Base-by-base conservation (phyloP, 2,113 vertebrate genomes). In the Toxostoma redivivum region DNA sequence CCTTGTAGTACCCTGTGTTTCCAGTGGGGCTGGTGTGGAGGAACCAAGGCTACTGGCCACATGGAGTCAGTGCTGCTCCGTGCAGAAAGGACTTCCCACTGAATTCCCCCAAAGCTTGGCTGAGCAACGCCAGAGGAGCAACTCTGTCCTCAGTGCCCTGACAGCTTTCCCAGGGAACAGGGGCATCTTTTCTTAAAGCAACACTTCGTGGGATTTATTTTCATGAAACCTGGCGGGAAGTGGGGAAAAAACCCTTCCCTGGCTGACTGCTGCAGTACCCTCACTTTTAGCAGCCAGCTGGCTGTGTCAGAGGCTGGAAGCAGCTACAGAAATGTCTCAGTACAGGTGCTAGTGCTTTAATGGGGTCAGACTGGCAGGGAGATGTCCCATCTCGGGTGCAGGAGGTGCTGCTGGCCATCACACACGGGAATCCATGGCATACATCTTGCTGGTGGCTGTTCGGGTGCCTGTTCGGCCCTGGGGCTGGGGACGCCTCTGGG, bases 341-440 rank as follows among this genome's bases (percentile, higher is more conserved):
- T 33, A 1, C 0, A 21, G 50, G 14, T 4, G 11, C 9, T 2
- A 12, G 60, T 37, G 60, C 79, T 92, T 92, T 74, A 71, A 38
- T 76, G 45, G 54, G 44, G 20, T 51, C 2, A 0, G 44, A 7
- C 12, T 58, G 45, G n/a, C 17, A 20, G 13, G 19, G 33, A 8
- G n/a, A 11, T 0, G 1, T 64, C 54, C 35, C 14, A 0, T 3
- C 2, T 10, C 0, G 0, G 25, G 10, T 25, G 74, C 2, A 1
- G 50, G 50, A 33, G 78, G 15, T 56, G 37, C 27, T 6, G 56
- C 13, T 47, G 40, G 50, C 64, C 20, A 0, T 97, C 95, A 98
- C 86, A 98, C 98, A 2, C 70, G 62, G 28, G 98, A 98, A 51
- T 97, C 97, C 87, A 97, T 37, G 18, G 97, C 90, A 1, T 98